Evolutionary conservation across 2,113 vertebrate genomes (phyloP), one percentile per base, ranked within the genome.

Genomic region (Noturus placidus): DNA sequence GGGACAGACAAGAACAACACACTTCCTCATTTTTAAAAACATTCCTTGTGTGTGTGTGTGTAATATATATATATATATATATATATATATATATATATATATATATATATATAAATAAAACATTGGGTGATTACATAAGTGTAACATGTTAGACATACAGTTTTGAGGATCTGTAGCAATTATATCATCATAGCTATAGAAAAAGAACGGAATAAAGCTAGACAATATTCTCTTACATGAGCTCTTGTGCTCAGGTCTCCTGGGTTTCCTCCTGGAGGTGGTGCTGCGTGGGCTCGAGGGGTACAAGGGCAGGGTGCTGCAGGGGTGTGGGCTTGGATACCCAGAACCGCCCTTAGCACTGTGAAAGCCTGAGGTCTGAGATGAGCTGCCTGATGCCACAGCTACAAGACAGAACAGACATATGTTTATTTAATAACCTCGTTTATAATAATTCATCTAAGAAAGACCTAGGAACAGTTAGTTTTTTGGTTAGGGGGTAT

Each of bases 161-260:
- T 22, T 10, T 0, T 13, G 9, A 61, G 19, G 35, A 25, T 54
- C 46, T 17, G 50, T 14, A n/a, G 8, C 27, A 54, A 30, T 3
- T 3, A 3, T 17, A 54, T 50, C 9, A 50, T 46, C 2, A 20
- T 5, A n/a, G 57, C 1, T 33, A 25, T 8, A n/a, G 22, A 42
- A 57, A n/a, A 86, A 30, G 33, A 22, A 22, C 38, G 8, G 25
- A 42, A 78, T 30, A 42, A 85, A 22, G 17, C 0, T 79, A 78
- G 89, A 90, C 77, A 86, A 88, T 88, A 17, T n/a, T 65, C 46
- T 90, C 97, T 94, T 95, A 99, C 98, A 0, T 63, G 97, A 99
- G 92, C 98, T 99, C 91, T 97, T 97, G 94, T 98, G 96, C 65
- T 99, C 97, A 91, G 96, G 96, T 89, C 96, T 96, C 74, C 95